Percentiles rank a stretch among this genome's conserved stretches.
Evolutionary conservation across 2,797 vertebrate species (phyloP).

Genomic region (Agapornis canus): DNA sequence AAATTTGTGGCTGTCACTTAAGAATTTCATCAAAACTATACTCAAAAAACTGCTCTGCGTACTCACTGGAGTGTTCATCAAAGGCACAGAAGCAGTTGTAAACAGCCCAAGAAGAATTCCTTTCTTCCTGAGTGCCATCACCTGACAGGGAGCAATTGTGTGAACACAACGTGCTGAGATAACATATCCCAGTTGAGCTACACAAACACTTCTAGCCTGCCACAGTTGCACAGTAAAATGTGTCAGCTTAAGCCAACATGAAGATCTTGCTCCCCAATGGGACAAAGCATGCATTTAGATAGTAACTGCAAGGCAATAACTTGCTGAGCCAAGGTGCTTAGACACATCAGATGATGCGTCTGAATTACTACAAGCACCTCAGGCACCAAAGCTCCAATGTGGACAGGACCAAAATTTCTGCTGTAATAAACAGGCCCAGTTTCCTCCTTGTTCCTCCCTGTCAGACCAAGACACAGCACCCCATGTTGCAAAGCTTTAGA

Average conservation of each 20-base stretch:
- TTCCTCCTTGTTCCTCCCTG: background rate
- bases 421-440: background rate
- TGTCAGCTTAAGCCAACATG: background rate
- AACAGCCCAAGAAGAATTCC: conserved; percentile 26
- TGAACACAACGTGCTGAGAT: conserved; percentile 1
- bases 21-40: conserved; percentile 19
- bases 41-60: background rate
- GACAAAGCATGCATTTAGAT: background rate
- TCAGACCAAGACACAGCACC: background rate
- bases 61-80: background rate
- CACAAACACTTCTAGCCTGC: conserved; percentile 34
- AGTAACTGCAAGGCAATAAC: background rate
- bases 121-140: background rate
- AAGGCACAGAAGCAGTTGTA: conserved; percentile 23
- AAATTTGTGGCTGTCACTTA: conserved; percentile 1
- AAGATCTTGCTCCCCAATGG: background rate
- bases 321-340: background rate
- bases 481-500: background rate
- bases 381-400: background rate
- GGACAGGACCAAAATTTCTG: background rate
- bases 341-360: background rate
- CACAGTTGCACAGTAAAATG: background rate
- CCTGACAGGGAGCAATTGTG: conserved; percentile 31
- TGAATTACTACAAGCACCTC: background rate
- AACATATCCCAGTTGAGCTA: background rate